Evolutionary conservation across 2,888 invertebrate genomes (phyloP).

Genomic region (Carterocephalus palaemon): DNA sequence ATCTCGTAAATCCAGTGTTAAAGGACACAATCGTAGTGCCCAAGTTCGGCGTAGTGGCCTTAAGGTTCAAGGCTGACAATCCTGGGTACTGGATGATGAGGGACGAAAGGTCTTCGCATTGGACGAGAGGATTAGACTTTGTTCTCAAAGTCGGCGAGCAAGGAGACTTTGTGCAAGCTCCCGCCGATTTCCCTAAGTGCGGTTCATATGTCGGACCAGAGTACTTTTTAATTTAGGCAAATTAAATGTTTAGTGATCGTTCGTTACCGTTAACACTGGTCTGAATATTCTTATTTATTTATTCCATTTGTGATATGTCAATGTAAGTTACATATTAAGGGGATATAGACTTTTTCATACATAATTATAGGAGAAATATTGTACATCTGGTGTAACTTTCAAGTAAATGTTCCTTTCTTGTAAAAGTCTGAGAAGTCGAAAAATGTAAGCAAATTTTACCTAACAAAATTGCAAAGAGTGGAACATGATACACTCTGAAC

Average conservation of each 20-base stretch:
- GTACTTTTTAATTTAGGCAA: conserved; percentile 81
- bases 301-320: conserved; percentile 22
- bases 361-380: too few species aligned
- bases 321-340: conserved; percentile 7
- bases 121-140: conserved; percentile 87
- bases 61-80: conserved; percentile 87
- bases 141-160: conserved; percentile 85
- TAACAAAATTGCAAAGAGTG: too few species aligned
- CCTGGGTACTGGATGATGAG: conserved; percentile 90
- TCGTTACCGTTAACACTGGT: conserved; percentile 3
- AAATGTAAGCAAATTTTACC: too few species aligned
- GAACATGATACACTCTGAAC: too few species aligned
- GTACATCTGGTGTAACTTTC: too few species aligned
- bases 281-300: conserved; percentile 18
- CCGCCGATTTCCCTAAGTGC: conserved; percentile 87
- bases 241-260: neutral
- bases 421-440: too few species aligned
- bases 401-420: too few species aligned
- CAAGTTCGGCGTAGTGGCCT: conserved; percentile 82
- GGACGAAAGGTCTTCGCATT: conserved; percentile 85
- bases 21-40: conserved; percentile 88
- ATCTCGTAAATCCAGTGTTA: conserved; percentile 79
- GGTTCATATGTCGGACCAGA: conserved; percentile 87
- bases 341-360: too few species aligned
- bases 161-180: conserved; percentile 82